Conservation (phyloP, 2,888 invertebrate species). For the Schizaphis graminum region DNA sequence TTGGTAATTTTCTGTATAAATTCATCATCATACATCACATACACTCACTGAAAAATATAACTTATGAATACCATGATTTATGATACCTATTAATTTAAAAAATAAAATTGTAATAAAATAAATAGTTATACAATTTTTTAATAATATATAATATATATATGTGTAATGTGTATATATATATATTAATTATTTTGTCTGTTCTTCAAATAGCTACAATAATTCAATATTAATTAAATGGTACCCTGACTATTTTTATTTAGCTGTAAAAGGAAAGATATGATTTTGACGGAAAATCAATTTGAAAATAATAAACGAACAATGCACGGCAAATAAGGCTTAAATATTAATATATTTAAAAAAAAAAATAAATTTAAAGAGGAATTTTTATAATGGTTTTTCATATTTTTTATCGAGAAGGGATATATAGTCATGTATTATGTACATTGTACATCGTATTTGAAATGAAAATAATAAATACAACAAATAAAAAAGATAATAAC, state of each 20-base stretch:
- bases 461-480: not conserved
- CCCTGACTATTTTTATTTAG: not conserved
- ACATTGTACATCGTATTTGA: not conserved
- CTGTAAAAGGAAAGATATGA: not conserved
- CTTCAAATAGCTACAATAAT: not conserved
- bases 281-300: not conserved
- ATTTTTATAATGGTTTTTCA: not conserved
- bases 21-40: not conserved
- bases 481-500: not conserved
- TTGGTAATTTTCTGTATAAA: not conserved
- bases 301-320: not conserved
- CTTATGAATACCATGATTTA: not conserved
- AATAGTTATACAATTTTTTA: not conserved
- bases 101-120: not conserved
- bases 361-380: not conserved
- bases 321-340: not conserved
- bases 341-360: conserved; percentile 12
- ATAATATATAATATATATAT: not conserved
- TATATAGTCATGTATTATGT: not conserved
- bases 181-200: not conserved
- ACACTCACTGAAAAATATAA: not conserved
- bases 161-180: too few relatives aligned
- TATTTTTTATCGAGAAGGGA: not conserved
- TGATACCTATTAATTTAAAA: not conserved
- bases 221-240: not conserved